Percentiles rank a stretch among this genome's conserved stretches.
Evolutionary conservation across 1,140 invertebrate species (phyloP).

Genomic region (Stegodyphus dumicola): DNA sequence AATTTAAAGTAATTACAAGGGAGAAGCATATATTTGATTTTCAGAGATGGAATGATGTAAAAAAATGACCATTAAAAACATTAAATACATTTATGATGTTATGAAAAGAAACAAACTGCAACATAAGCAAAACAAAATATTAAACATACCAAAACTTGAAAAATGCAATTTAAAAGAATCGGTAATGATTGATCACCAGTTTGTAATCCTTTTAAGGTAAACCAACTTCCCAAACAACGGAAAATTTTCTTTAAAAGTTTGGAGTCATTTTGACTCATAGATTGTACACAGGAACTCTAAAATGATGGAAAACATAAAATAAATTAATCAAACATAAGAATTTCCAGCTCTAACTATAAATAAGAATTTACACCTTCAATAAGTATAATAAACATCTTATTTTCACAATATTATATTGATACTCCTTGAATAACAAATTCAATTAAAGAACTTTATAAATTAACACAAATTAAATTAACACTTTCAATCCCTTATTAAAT

Average conservation of each 20-base stretch:
- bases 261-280: conserved; percentile 63
- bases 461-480: too few species aligned
- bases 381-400: too few species aligned
- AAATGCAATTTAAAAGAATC: conserved; percentile 67
- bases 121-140: too few species aligned
- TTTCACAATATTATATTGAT: too few species aligned
- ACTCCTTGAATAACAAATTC: too few species aligned
- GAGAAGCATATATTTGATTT: too few species aligned
- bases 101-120: too few species aligned
- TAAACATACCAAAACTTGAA: conserved; percentile 68
- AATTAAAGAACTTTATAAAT: too few species aligned
- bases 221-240: conserved; percentile 70
- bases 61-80: background rate
- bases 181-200: conserved; percentile 67
- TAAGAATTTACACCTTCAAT: conserved; percentile 3
- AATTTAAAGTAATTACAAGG: too few species aligned
- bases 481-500: too few species aligned
- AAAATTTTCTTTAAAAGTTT: conserved; percentile 67
- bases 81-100: background rate
- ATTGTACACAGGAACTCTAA: conserved; percentile 73
- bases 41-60: background rate
- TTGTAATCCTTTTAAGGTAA: conserved; percentile 63
- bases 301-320: conserved; percentile 60
- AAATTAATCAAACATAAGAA: background rate
- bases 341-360: background rate